Evolutionary conservation across 2,888 invertebrate species (phyloP).

Genomic region (Ditylenchus weischeri): DNA sequence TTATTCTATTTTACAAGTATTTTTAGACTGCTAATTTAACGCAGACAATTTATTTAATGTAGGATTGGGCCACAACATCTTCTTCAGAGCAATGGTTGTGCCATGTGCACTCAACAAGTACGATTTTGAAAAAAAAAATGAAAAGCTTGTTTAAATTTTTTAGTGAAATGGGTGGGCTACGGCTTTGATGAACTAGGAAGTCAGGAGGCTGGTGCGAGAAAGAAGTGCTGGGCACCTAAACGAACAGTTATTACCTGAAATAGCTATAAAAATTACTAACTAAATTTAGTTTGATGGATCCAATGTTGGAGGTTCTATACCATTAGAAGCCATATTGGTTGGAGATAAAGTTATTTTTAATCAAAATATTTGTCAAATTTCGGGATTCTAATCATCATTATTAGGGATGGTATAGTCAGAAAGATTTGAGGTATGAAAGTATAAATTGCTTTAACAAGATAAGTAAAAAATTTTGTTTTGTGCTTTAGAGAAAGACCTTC

Average conservation of each 20-base stretch:
- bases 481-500: slow-evolving; percentile 27
- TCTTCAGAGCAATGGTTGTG: slow-evolving; percentile 41
- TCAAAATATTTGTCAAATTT: too few relatives aligned
- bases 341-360: slow-evolving; percentile 31
- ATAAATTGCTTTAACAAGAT: too few relatives aligned
- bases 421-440: slow-evolving; percentile 30
- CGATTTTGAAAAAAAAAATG: too few relatives aligned
- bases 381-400: too few relatives aligned
- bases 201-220: slow-evolving; percentile 42
- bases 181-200: slow-evolving; percentile 42
- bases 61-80: slow-evolving; percentile 48
- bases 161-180: slow-evolving; percentile 53
- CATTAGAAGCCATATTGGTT: slow-evolving; percentile 51
- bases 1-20: slow-evolving; percentile 46
- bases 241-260: slow-evolving; percentile 25
- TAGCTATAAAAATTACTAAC: too few relatives aligned
- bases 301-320: slow-evolving; percentile 52
- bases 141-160: too few relatives aligned
- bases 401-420: slow-evolving; percentile 49
- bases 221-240: slow-evolving; percentile 54
- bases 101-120: slow-evolving; percentile 29
- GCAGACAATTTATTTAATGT: slow-evolving; percentile 6
- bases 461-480: too few relatives aligned
- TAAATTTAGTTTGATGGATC: slow-evolving; percentile 41
- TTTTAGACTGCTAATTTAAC: neutral